These are phyloP conservation scores for Dichetophora obliterata DNA, from an alignment of 2,888 invertebrate species.

Conservation along the genomic window DNA sequence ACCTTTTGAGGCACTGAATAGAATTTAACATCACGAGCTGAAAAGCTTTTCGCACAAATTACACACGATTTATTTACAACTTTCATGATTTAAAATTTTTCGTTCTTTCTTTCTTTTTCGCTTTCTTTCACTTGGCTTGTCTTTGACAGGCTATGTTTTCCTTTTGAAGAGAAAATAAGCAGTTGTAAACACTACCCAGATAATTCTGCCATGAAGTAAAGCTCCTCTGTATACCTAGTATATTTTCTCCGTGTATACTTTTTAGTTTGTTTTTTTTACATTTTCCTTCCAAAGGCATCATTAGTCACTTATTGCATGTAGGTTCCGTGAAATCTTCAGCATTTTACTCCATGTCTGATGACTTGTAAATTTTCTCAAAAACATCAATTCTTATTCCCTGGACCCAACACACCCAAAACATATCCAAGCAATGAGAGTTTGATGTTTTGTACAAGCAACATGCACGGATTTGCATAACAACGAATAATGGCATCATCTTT, in stretches of 20 bases:
- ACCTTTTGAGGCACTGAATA: too few species aligned
- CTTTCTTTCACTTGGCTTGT: too few species aligned
- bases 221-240: neutral
- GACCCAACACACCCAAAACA: neutral
- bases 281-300: neutral
- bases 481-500: conserved; percentile 21
- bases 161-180: too few species aligned
- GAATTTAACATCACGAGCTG: too few species aligned
- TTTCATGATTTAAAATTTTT: too few species aligned
- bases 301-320: conserved; percentile 13
- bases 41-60: too few species aligned
- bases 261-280: neutral
- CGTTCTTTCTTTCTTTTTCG: too few species aligned
- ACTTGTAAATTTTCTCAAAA: conserved; percentile 18
- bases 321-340: neutral
- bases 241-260: neutral
- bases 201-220: too few species aligned
- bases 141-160: too few species aligned
- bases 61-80: too few species aligned
- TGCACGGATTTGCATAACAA: conserved; percentile 30
- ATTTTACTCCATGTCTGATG: conserved; percentile 19
- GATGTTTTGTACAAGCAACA: neutral
- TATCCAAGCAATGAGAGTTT: neutral
- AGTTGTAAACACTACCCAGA: too few species aligned
- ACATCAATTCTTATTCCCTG: neutral